Base-by-base conservation (phyloP, 2,888 invertebrate genomes). In the Tipula helvola region DNA sequence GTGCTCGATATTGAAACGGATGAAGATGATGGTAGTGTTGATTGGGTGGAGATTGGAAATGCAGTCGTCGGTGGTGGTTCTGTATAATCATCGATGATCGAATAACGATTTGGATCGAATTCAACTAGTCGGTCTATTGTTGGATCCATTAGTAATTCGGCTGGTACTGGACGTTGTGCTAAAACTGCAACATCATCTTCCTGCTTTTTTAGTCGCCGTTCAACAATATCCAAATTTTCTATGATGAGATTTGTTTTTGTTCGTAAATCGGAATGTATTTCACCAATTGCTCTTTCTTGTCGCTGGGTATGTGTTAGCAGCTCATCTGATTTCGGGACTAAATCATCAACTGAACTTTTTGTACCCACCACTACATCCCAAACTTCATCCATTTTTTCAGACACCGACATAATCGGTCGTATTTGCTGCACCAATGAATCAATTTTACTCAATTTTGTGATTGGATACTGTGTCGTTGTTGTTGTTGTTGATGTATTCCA, bases 311-410 rank as follows among this genome's bases (percentile, higher is more conserved):
- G 97, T 0, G 96, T 96, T 13, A 97, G 92, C 5, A 97, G 92
- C 89, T 96, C 96, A 90, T 97, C 96, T 0, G 97, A 97, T 91
- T 97, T 97, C 0, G 97, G 97, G 57, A 97, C 94, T 86, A 97
- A 92, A 90, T 96, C 95, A 90, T 97, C 97, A 0, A 97, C 96
- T 0, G 96, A 96, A 89, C 96, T 96, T 90, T 97, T 97, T 3
- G 97, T 97, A 13, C 97, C 97, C 0, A 97, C 96, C 12, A 97
- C 96, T 4, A 97, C 96, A 90, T 96, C 95, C 97, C 97, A 97
- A 3, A 97, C 96, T 91, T 97, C 96, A 89, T 97, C 97, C 96
- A 97, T 97, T 91, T 97, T 97, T 90, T 96, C 96, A 0, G 96
- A 96, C 0, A 97, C 96, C 87, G 95, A 95, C 89, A 96, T 94